A percentile compares a stretch with the other conserved stretches of the same genome.
phyloP scores from a whole-genome alignment of 1,140 invertebrate species.

The Mylabris phalerata region DNA sequence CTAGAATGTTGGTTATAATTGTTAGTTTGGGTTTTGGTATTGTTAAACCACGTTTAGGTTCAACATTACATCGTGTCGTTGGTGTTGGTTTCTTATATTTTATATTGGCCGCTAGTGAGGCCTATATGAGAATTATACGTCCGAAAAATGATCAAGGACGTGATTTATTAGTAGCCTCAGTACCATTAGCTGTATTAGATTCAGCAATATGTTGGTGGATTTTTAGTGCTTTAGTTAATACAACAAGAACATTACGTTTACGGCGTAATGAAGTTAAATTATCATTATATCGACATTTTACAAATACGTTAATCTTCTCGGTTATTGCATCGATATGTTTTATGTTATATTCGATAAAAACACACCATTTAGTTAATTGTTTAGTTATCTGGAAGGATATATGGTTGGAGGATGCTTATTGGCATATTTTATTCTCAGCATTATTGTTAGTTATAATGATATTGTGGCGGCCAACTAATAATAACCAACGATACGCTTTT shows the following conservation, averaged over 20 bases:
- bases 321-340: slow-evolving; percentile 83
- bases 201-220: slow-evolving; percentile 76
- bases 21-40: slow-evolving; percentile 92
- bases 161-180: slow-evolving; percentile 62
- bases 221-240: slow-evolving; percentile 81
- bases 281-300: slow-evolving; percentile 86
- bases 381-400: slow-evolving; percentile 76
- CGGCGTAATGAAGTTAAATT: slow-evolving; percentile 83
- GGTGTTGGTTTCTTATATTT: slow-evolving; percentile 77
- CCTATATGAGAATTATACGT: slow-evolving; percentile 68
- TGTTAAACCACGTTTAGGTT: slow-evolving; percentile 84
- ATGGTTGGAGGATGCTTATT: slow-evolving; percentile 90
- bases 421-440: slow-evolving; percentile 86
- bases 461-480: slow-evolving; percentile 88
- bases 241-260: slow-evolving; percentile 78
- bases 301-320: slow-evolving; percentile 85
- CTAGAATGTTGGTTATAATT: slow-evolving; percentile 88
- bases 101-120: slow-evolving; percentile 72
- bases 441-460: slow-evolving; percentile 89
- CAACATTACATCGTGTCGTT: slow-evolving; percentile 79
- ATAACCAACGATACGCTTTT: slow-evolving; percentile 93
- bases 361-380: slow-evolving; percentile 38
- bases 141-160: slow-evolving; percentile 58
- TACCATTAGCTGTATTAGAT: slow-evolving; percentile 66
- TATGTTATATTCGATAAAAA: slow-evolving; percentile 86